Base-by-base conservation (phyloP, 2,797 vertebrate species). In the Silurus aristotelis region DNA sequence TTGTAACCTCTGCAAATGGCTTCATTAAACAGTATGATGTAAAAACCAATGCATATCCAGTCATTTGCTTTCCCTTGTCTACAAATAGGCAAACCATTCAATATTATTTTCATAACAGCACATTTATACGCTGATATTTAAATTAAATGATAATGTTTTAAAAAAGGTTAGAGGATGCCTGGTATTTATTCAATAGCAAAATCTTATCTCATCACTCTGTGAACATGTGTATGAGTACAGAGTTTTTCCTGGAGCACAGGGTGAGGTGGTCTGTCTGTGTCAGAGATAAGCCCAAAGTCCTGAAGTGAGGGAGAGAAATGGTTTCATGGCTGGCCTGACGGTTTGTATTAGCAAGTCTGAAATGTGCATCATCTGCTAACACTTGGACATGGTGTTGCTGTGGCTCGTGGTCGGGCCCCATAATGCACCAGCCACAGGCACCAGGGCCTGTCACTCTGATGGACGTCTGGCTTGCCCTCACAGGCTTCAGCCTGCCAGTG, bases 361-460 rank as follows among this genome's bases (percentile, higher is more conserved):
- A 95, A 95, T 90, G 92, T 93, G 93, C 93, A 94, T 95, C 92
- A 92, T 95, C 94, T 95, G 94, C 94, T 94, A 93, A 90, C 94
- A 91, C 92, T 94, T 93, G 94, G 94, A 95, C 93, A 95, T 94
- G 94, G 94, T 96, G 95, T 94, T 94, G 93, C 92, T 94, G 92
- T 93, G 85, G 93, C 93, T 94, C 90, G 90, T 93, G 93, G 95
- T 93, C 75, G 89, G 85, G 86, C 87, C 92, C 93, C 92, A 93
- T 95, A 93, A 95, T 94, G 93, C 92, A 91, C 90, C 90, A 92
- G 92, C 94, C 78, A 84, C 90, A 86, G 94, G 93, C 93, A 85
- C 68, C 64, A 89, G 92, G 91, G 91, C 92, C 92, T 95, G 94
- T 94, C 95, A 94, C 89, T 89, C 90, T 93, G 92, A 92, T 89